Base-by-base conservation (phyloP, 2,888 invertebrate genomes). In the Netelia melanura region DNA sequence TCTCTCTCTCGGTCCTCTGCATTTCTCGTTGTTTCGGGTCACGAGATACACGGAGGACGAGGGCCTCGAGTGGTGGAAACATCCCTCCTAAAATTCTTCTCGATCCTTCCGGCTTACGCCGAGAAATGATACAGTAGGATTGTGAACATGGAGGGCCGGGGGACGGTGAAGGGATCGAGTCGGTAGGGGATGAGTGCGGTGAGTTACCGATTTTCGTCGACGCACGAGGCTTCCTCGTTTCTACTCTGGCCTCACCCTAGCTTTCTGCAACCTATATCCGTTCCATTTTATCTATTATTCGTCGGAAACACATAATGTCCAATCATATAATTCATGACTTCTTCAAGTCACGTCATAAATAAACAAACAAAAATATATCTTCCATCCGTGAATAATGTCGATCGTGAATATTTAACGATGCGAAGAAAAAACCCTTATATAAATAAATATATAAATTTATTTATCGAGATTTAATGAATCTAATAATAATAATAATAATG, bases 21-120 rank as follows among this genome's bases (percentile, higher is more conserved):
- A 25, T 54, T 14, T 64, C 48, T 54, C 72, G 72, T 72, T 72
- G 72, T 25, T 14, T 72, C 61, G 71, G 58, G 21, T 71, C 58
- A 58, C 72, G 38, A 43, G 23, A 44, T 11, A 23, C 11, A 61
- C 38, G 48, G 61, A 44, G 14, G 14, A 61, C 43, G 61, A 72
- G 43, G 25, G 23, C 61, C 17, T 38, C 23, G 11, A 1, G 61
- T 10, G 25, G 25, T 23, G 8, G n/a, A 64, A 52, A 75, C 2
- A 52, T 61, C 62, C 25, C 61, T 74, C 25, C 72, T 58, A 21
- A 72, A 72, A 61, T 61, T 58, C 58, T 8, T 17, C 58, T 44
- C 58, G 43, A 44, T 72, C 61, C 61, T 38, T 58, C 14, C 23
- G 58, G 58, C 21, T 58, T n/a, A 70, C 52, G 30, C 71, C 58